Percentiles rank a stretch among this genome's conserved stretches.
Evolutionary conservation across 2,888 invertebrate genomes (phyloP).

Genomic region (Geotrupes spiniger): DNA sequence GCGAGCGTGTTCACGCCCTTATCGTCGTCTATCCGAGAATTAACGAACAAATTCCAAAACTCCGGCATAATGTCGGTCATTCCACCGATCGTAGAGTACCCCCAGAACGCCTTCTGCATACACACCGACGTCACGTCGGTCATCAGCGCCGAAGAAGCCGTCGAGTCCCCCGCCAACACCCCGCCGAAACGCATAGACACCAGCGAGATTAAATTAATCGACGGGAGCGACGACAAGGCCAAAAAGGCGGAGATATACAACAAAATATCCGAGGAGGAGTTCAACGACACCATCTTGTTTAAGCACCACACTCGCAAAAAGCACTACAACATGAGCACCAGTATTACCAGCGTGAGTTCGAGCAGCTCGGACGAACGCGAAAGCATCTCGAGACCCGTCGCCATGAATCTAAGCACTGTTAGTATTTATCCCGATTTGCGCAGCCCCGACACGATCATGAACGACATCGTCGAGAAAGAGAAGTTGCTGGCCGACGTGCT

Average conservation of each 20-base stretch:
- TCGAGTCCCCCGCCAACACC: constrained; percentile 61
- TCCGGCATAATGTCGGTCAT: constrained; percentile 40
- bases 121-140: constrained; percentile 52
- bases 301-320: constrained; percentile 58
- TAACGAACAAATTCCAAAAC: constrained; percentile 45
- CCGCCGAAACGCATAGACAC: constrained; percentile 2
- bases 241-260: constrained; percentile 63
- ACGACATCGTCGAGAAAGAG: constrained; percentile 73
- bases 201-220: constrained; percentile 21
- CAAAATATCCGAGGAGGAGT: constrained; percentile 70
- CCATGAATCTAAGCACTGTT: constrained; percentile 52
- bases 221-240: constrained; percentile 37
- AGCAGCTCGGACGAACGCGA: constrained; percentile 43
- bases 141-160: constrained; percentile 70
- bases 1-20: constrained; percentile 23
- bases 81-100: constrained; percentile 37
- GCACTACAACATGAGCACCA: constrained; percentile 33
- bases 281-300: constrained; percentile 66
- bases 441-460: constrained; percentile 65
- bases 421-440: constrained; percentile 54
- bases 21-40: constrained; percentile 40
- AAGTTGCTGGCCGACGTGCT: constrained; percentile 67
- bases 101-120: constrained; percentile 35
- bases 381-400: constrained; percentile 43
- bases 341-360: constrained; percentile 38